Evolutionary conservation across 2,888 invertebrate genomes (phyloP).

Genomic region (Pantelozetes paolii): DNA sequence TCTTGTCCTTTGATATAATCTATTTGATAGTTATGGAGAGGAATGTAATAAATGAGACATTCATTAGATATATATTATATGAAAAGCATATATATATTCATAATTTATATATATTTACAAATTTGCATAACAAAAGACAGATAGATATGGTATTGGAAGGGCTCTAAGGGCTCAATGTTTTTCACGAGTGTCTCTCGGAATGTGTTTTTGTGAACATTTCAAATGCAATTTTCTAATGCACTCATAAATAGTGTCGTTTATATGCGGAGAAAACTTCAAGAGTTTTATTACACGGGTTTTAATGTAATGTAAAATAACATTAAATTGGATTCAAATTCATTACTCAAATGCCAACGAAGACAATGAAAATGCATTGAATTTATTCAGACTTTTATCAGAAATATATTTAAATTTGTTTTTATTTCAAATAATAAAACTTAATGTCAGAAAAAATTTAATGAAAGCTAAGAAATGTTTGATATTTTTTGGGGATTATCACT

Average conservation of each 20-base stretch:
- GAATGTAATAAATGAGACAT: slow-evolving; percentile 16
- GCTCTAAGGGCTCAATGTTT: neutral
- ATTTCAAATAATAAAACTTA: too few relatives aligned
- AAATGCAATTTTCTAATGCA: slow-evolving; percentile 31
- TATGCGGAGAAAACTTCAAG: slow-evolving; percentile 1
- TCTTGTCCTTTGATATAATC: neutral
- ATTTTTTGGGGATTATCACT: too few relatives aligned
- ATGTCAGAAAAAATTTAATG: too few relatives aligned
- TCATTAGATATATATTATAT: slow-evolving; percentile 17
- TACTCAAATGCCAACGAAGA: neutral
- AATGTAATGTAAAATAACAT: neutral
- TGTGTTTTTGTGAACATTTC: neutral
- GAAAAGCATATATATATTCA: slow-evolving; percentile 12
- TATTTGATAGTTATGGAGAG: neutral
- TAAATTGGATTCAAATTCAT: slow-evolving; percentile 30
- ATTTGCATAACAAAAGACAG: slow-evolving; percentile 36
- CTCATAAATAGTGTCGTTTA: slow-evolving; percentile 24
- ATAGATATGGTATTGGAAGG: neutral
- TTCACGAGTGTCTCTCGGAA: neutral
- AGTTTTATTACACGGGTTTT: slow-evolving; percentile 19
- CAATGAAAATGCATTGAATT: neutral
- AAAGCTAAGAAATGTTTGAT: too few relatives aligned
- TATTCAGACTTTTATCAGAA: too few relatives aligned
- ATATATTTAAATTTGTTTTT: too few relatives aligned
- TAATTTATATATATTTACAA: slow-evolving; percentile 9